phyloP scores from a whole-genome alignment of 30 jellyfish, hydroid and myxozoan species.

The Aurelia aurita complex sp. Pacific region DNA sequence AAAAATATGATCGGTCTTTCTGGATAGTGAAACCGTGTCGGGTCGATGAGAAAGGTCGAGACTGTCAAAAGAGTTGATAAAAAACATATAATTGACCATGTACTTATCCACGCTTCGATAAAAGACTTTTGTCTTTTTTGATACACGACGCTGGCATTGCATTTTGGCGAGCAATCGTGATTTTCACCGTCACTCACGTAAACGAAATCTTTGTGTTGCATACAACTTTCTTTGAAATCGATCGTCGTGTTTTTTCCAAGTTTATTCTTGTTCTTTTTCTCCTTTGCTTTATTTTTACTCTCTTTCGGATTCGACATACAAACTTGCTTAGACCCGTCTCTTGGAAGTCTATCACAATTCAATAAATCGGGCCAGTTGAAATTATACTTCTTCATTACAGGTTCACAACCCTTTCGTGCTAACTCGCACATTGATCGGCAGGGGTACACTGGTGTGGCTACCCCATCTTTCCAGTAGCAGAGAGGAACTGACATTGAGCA shows the following conservation, averaged over 20 bases:
- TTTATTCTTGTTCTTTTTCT: neutral
- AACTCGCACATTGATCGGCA: conserved; percentile 92
- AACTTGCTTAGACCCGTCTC: conserved; percentile 9
- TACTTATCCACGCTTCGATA: conserved; percentile 77
- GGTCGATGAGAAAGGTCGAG: conserved; percentile 77
- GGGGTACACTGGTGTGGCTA: conserved; percentile 83
- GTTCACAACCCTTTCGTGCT: conserved; percentile 93
- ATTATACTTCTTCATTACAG: conserved; percentile 72
- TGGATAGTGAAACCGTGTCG: conserved; percentile 85
- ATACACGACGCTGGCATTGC: conserved; percentile 69
- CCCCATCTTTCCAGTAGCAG: conserved; percentile 72
- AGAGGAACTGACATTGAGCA: conserved; percentile 91
- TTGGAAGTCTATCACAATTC: conserved; percentile 70
- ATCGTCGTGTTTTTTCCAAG: neutral
- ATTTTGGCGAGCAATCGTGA: conserved; percentile 72
- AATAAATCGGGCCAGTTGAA: conserved; percentile 87
- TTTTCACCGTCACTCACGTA: conserved; percentile 64
- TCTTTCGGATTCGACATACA: conserved; percentile 76
- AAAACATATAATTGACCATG: conserved; percentile 86
- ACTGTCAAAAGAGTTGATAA: conserved; percentile 87
- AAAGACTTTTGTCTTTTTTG: conserved; percentile 59
- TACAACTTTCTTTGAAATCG: conserved; percentile 1
- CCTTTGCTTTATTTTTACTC: neutral
- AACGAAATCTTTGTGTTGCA: conserved; percentile 44
- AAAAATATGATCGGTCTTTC: conserved; percentile 90